Percentiles rank a stretch among this genome's conserved stretches.
Conservation (phyloP, 2,113 vertebrate genomes). For the Colius striatus region DNA sequence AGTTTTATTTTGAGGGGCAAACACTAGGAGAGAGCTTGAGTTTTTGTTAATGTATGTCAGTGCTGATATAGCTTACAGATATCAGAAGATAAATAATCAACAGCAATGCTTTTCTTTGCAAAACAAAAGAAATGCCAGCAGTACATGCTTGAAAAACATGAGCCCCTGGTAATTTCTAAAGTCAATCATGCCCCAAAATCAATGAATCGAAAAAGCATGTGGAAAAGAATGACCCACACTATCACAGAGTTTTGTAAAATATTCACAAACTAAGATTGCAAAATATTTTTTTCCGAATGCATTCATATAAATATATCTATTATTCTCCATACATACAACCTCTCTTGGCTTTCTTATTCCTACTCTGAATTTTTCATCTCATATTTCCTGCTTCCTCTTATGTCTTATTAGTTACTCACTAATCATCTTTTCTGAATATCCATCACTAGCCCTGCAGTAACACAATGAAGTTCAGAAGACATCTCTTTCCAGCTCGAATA, state of each 20-base stretch:
- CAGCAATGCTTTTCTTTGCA: background rate
- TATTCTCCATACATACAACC: background rate
- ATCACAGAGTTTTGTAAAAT: background rate
- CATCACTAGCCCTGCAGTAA: background rate
- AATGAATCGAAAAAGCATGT: background rate
- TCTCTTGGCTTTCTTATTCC: background rate
- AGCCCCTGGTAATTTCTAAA: constrained; percentile 10
- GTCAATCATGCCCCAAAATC: background rate
- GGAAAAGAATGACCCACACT: background rate
- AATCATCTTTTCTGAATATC: background rate
- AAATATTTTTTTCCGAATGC: background rate
- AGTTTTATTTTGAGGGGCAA: background rate
- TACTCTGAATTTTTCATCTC: background rate
- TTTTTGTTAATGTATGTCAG: background rate
- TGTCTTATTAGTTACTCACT: background rate
- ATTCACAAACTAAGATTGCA: background rate
- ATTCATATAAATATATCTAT: background rate
- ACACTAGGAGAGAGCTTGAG: background rate
- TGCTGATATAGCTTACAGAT: background rate
- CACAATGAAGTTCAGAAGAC: background rate
- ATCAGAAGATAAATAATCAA: constrained; percentile 17
- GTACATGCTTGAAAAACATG: background rate
- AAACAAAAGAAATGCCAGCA: constrained; percentile 2
- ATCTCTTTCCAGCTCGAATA: background rate
- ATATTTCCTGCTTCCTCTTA: background rate